Conservation (phyloP, 2,113 vertebrate genomes). For the Mixornis gularis region DNA sequence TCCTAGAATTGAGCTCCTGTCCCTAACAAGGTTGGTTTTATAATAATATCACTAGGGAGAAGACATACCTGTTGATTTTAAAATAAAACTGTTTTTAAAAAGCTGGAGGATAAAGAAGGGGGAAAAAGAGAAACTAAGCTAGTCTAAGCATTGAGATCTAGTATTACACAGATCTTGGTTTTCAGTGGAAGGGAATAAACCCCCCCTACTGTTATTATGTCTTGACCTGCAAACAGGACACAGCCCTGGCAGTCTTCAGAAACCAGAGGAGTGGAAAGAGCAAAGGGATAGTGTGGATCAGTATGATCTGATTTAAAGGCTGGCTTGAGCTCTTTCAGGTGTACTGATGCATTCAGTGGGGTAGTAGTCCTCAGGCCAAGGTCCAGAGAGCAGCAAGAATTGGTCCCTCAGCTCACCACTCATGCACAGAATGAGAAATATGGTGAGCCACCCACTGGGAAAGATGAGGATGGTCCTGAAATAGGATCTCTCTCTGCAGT, state of each 20-base stretch:
- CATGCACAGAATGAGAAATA: not conserved
- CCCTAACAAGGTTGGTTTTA: not conserved
- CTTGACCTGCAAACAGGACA: not conserved
- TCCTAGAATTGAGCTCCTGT: not conserved
- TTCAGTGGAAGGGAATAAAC: not conserved
- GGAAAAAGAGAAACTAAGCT: not conserved
- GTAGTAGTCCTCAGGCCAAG: not conserved
- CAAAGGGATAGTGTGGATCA: not conserved
- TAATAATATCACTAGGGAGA: not conserved
- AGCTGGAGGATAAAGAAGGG: not conserved
- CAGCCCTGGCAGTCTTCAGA: not conserved
- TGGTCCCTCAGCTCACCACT: not conserved
- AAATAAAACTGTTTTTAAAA: not conserved
- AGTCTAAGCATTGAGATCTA: not conserved
- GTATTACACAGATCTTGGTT: not conserved
- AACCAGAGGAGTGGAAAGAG: not conserved
- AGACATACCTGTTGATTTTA: not conserved
- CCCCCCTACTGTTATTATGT: fast-evolving
- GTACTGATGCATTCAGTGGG: not conserved
- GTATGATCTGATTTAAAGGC: not conserved
- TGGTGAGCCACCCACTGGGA: not conserved
- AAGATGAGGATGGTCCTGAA: not conserved
- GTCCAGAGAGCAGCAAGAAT: not conserved
- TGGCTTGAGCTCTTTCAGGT: not conserved
- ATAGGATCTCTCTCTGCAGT: not conserved